phyloP scores from a whole-genome alignment of 2,113 vertebrate species.

The Hippopotamus amphibius region DNA sequence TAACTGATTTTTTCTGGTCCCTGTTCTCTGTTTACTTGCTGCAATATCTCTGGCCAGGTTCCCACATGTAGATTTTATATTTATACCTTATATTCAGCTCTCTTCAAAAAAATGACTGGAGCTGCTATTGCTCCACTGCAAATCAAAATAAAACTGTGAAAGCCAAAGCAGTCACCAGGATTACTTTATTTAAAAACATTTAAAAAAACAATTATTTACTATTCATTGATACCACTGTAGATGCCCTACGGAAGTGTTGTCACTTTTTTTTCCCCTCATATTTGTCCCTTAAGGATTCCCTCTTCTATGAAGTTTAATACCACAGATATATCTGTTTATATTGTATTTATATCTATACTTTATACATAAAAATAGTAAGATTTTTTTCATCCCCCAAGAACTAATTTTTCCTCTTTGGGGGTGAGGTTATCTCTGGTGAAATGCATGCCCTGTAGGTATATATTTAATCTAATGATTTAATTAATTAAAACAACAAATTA shows the following conservation, averaged over 20 bases:
- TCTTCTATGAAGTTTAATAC: not conserved
- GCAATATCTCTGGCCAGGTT: conserved; percentile 24
- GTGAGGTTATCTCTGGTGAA: not conserved
- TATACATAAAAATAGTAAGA: not conserved
- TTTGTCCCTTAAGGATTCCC: not conserved
- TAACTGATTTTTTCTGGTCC: conserved; percentile 46
- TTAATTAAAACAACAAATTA: not conserved
- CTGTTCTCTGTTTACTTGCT: conserved; percentile 51
- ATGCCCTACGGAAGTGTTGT: not conserved
- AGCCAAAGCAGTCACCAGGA: not conserved
- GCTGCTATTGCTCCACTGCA: not conserved
- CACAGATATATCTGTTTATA: not conserved
- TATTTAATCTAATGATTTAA: not conserved
- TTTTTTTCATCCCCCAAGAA: not conserved
- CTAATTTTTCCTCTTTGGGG: not conserved
- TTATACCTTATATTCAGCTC: conserved; percentile 54
- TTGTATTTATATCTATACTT: not conserved
- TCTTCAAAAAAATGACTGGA: conserved; percentile 52
- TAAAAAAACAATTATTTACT: not conserved
- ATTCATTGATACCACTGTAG: not conserved
- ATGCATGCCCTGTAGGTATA: not conserved
- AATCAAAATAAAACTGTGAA: conserved; percentile 59
- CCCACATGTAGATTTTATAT: conserved; percentile 47
- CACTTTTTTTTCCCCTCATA: not conserved
- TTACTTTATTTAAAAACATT: conserved; percentile 50